Percentiles rank a stretch among this genome's conserved stretches.
These are phyloP conservation scores for Conger conger DNA, from an alignment of 2,113 vertebrate genomes.

Conservation along the genomic window DNA sequence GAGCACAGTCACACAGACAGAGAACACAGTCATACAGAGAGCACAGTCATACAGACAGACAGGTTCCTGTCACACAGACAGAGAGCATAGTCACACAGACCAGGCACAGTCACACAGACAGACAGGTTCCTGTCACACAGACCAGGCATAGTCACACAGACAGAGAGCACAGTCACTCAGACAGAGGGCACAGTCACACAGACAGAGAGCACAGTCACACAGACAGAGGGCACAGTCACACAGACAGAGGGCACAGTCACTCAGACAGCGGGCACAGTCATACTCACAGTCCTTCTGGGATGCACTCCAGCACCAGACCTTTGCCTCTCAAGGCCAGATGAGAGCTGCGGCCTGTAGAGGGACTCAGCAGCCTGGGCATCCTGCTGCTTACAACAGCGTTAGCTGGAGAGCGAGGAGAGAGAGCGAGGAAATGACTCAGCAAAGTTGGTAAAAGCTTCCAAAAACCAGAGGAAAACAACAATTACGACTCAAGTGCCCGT, in stretches of 20 bases:
- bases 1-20: conserved; percentile 64
- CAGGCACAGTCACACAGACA: conserved; percentile 15
- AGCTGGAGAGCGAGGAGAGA: conserved; percentile 45
- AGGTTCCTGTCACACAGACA: conserved; percentile 23
- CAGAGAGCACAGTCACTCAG: not conserved
- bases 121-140: too few species aligned
- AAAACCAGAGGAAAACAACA: too few species aligned
- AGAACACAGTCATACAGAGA: not conserved
- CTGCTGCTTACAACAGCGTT: conserved; percentile 64
- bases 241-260: not conserved
- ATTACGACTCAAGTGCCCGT: too few species aligned
- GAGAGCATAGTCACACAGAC: too few species aligned
- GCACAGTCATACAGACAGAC: too few species aligned
- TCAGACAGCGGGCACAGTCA: not conserved
- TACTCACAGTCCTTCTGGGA: conserved; percentile 79
- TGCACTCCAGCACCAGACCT: conserved; percentile 72
- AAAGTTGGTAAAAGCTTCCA: too few species aligned
- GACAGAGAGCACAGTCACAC: not conserved
- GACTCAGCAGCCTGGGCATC: conserved; percentile 67
- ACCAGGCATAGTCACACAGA: not conserved
- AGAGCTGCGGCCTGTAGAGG: conserved; percentile 45
- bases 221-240: too few species aligned
- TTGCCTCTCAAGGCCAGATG: conserved; percentile 65
- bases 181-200: too few species aligned
- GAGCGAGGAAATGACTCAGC: not conserved